These are phyloP conservation scores for Microhierax caerulescens DNA, from an alignment of 2,797 vertebrate species.

Conservation along the genomic window DNA sequence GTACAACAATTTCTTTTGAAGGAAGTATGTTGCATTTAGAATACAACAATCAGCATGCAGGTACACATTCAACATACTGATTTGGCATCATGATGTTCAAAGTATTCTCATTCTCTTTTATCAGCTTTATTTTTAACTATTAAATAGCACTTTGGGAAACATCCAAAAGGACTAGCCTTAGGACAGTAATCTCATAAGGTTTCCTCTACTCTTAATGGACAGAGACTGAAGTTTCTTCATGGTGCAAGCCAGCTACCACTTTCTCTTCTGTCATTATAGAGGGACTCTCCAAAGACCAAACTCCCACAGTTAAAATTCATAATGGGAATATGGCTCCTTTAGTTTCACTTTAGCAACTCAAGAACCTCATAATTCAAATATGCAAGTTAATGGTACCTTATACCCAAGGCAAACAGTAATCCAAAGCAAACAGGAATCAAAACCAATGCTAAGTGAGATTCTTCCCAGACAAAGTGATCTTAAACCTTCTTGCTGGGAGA, in stretches of 20 bases:
- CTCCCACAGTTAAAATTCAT: neutral
- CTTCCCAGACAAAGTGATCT: neutral
- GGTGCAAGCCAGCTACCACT: neutral
- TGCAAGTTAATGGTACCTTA: neutral
- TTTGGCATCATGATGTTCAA: neutral
- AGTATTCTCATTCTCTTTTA: neutral
- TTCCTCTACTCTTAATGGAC: neutral
- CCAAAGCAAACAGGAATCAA: neutral
- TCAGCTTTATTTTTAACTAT: neutral
- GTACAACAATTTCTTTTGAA: neutral
- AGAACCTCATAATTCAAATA: neutral
- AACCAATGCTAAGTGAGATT: neutral
- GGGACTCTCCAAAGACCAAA: neutral
- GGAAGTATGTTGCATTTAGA: neutral
- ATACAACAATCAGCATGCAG: neutral
- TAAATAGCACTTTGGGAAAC: neutral
- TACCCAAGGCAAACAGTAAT: neutral
- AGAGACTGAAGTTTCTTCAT: neutral
- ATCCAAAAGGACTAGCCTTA: neutral
- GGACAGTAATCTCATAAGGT: neutral
- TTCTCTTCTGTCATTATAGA: neutral
- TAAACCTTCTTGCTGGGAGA: neutral
- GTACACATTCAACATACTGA: neutral
- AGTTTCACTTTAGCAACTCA: neutral
- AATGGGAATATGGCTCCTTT: neutral